phyloP scores from a whole-genome alignment of 2,888 invertebrate genomes.

The Homarus gammarus region DNA sequence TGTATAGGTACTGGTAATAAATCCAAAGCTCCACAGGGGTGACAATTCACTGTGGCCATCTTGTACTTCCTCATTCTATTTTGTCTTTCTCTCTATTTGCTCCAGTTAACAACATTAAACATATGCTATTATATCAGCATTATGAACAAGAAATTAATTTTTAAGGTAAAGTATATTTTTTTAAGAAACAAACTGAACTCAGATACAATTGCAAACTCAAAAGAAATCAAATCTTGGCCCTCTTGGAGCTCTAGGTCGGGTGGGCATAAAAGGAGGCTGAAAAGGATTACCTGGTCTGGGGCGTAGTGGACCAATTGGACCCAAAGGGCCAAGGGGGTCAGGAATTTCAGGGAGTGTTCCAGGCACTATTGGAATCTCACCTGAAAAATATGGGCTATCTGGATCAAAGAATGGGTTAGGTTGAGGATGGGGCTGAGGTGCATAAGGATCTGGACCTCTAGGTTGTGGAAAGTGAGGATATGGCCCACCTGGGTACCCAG shows the following conservation, averaged over 20 bases:
- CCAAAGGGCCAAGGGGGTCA: conserved; percentile 42
- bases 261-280: conserved; percentile 57
- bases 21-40: no score
- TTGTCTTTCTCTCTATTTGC: no score
- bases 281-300: conserved; percentile 33
- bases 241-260: conserved; percentile 52
- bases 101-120: no score
- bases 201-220: background rate
- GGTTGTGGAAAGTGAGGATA: conserved; percentile 62
- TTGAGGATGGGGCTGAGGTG: conserved; percentile 41
- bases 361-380: conserved; percentile 65
- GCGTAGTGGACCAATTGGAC: conserved; percentile 23
- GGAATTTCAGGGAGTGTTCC: conserved; percentile 48
- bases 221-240: conserved; percentile 68
- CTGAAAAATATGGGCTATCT: conserved; percentile 72
- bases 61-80: no score
- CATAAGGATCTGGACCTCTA: conserved; percentile 51
- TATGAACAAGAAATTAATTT: no score
- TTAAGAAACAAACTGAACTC: no score
- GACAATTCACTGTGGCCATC: no score
- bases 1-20: no score
- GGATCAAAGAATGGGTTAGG: conserved; percentile 74
- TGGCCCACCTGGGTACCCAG: conserved; percentile 20
- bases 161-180: no score
- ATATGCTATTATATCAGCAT: no score